Evolutionary conservation across 2,113 vertebrate genomes (phyloP), one percentile per base, ranked within the genome.

Genomic region (Lagopus leucura): DNA sequence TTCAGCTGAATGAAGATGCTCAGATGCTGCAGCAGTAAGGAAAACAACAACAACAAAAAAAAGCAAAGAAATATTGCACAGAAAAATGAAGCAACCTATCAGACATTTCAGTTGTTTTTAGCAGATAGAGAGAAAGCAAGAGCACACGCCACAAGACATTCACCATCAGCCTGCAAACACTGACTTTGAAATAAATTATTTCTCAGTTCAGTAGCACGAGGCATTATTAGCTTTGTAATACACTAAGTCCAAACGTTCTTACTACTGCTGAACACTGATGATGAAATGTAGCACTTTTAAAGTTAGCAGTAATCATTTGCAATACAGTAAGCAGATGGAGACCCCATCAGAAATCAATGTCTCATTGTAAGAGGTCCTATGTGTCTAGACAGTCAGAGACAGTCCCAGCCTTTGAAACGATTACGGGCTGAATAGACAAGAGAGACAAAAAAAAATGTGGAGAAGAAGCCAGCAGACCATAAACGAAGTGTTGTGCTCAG

Each of bases 241-340:
- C 27, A 54, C 52, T 48, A 95, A 84, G 89, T 85, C 90, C 74
- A 95, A 97, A 85, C 82, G 72, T 80, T 84, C 83, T 95, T 96
- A 76, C 50, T 43, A 85, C 80, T 92, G 69, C 82, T 92, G 90
- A 94, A 82, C 6, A 28, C 65, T 94, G 77, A 88, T 92, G 87
- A 87, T 93, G 94, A 97, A 95, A 97, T 50, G 73, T 65, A 90
- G 84, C 65, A 96, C 70, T 92, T 96, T 97, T 83, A 96, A 96
- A 97, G 80, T 83, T 65, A 89, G 52, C 69, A 67, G 54, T 6
- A 89, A 86, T 91, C 60, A 74, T 74, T 89, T 65, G 79, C 76
- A 92, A 94, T 86, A 94, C 52, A 83, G 72, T 75, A 94, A 95
- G 79, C 89, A 92, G 89, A 96, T 94, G 94, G 93, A 95, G 85